phyloP scores from a whole-genome alignment of 2,888 invertebrate genomes.

The Athalia cordata region DNA sequence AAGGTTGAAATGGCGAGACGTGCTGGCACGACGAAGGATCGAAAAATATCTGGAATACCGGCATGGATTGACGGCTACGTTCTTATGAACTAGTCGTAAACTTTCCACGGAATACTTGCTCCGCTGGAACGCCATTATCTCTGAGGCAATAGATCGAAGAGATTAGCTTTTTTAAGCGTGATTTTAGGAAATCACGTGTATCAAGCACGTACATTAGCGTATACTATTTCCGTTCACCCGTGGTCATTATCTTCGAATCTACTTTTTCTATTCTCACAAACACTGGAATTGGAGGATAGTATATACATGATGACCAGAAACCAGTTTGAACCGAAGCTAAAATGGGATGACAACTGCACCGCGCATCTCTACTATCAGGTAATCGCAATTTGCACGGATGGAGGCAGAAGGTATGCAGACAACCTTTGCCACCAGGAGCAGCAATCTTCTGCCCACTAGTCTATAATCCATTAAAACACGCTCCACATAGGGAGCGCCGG shows the following conservation, averaged over 20 bases:
- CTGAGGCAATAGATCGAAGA: neutral
- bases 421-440: constrained; percentile 3
- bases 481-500: neutral
- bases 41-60: constrained; percentile 32
- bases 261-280: neutral
- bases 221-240: neutral
- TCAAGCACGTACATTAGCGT: neutral
- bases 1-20: constrained; percentile 22
- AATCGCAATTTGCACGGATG: neutral
- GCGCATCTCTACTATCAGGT: no score
- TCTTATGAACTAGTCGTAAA: constrained; percentile 12
- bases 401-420: neutral
- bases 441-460: constrained; percentile 5
- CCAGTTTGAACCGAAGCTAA: no score
- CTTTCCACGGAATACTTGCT: neutral
- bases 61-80: constrained; percentile 10
- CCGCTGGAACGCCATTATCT: constrained; percentile 17
- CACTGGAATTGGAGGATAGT: no score
- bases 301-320: no score
- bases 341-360: no score
- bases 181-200: constrained; percentile 22
- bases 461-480: constrained; percentile 30
- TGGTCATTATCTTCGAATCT: no score
- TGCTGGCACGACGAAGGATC: constrained; percentile 10
- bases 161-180: constrained; percentile 10